Conservation (phyloP, 2,888 invertebrate genomes). For the Oxyscelio sp. region DNA sequence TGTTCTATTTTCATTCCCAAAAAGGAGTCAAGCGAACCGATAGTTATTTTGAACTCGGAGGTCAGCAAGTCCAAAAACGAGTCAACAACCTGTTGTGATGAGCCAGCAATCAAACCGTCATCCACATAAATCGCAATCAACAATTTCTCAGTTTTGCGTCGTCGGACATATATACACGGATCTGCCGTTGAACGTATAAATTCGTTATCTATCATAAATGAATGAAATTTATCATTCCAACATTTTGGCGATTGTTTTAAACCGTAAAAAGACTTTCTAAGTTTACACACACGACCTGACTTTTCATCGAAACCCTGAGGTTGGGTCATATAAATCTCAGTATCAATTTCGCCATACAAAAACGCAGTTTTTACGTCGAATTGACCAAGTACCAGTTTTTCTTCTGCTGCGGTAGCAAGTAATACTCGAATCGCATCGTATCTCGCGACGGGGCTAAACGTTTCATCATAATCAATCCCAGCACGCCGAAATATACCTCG, state of each 20-base stretch:
- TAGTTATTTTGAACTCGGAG: not conserved
- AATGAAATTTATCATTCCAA: slow-evolving; percentile 7
- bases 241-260: not conserved
- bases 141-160: not conserved
- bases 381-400: slow-evolving; percentile 5
- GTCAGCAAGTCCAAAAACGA: not conserved
- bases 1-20: slow-evolving; percentile 6
- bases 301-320: slow-evolving; percentile 24
- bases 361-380: slow-evolving; percentile 38
- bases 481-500: slow-evolving; percentile 32
- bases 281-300: not conserved
- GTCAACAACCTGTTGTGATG: not conserved
- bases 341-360: slow-evolving; percentile 12
- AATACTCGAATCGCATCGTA: slow-evolving; percentile 32
- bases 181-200: not conserved
- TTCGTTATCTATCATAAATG: not conserved
- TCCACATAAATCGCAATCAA: slow-evolving; percentile 4
- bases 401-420: slow-evolving; percentile 12
- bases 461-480: slow-evolving; percentile 20
- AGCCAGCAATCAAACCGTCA: not conserved
- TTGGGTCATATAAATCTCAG: slow-evolving; percentile 16
- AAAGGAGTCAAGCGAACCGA: slow-evolving; percentile 22
- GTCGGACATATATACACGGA: slow-evolving; percentile 8
- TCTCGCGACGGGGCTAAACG: slow-evolving; percentile 13
- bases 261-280: no score